Evolutionary conservation across 2,113 vertebrate genomes (phyloP).

Genomic region (Prinia subflava): DNA sequence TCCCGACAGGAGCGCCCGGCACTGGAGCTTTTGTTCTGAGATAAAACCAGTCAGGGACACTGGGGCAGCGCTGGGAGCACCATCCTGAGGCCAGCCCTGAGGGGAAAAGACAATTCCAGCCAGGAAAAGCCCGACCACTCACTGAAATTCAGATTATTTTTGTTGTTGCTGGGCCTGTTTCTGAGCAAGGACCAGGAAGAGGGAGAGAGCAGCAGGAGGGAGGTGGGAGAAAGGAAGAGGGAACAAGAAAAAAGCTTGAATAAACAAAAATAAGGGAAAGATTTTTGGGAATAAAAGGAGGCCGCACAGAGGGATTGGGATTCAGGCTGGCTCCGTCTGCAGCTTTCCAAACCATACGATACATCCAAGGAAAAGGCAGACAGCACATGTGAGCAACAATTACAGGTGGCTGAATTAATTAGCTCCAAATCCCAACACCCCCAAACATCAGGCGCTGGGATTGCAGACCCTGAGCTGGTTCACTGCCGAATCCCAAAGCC

Average conservation of each 20-base stretch:
- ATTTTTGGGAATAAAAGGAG: no score
- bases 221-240: not conserved
- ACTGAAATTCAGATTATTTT: not conserved
- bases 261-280: not conserved
- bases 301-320: not conserved
- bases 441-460: conserved; percentile 70
- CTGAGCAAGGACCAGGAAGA: not conserved
- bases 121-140: fast-evolving
- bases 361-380: conserved; percentile 13
- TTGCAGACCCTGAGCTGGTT: conserved; percentile 62
- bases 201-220: not conserved
- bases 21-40: not conserved
- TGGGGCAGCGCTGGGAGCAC: not conserved
- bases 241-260: not conserved
- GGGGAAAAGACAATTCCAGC: not conserved
- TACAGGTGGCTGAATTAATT: conserved; percentile 79
- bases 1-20: not conserved
- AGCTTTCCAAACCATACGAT: conserved; percentile 31
- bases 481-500: conserved; percentile 65
- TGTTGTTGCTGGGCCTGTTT: not conserved
- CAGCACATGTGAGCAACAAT: conserved; percentile 48
- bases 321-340: not conserved
- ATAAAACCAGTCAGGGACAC: not conserved
- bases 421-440: conserved; percentile 73
- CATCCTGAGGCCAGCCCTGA: not conserved